phyloP scores from a whole-genome alignment of 2,113 vertebrate species.

The Euleptes europaea region DNA sequence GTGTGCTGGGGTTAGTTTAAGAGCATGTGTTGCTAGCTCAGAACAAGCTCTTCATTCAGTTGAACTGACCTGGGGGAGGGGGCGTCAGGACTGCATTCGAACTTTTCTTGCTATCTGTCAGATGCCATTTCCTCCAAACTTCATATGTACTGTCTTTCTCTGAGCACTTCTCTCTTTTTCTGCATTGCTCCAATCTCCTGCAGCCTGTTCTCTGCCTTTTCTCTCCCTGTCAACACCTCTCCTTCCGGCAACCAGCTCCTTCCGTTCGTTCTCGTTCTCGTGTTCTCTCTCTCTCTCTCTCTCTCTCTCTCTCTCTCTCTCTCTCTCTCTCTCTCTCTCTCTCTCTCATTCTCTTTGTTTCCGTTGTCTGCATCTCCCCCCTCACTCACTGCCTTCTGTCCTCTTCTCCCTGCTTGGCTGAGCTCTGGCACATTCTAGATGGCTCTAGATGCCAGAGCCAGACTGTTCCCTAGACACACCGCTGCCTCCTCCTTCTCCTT shows the following conservation, averaged over 20 bases:
- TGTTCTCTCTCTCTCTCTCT: too few relatives aligned
- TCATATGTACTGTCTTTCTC: neutral
- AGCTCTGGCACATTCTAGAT: conserved; percentile 3
- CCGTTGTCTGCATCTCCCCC: neutral
- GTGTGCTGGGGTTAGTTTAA: neutral
- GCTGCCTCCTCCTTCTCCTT: neutral
- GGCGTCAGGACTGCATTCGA: neutral
- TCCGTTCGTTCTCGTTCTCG: neutral
- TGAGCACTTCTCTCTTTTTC: neutral
- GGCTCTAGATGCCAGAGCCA: neutral
- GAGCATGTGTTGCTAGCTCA: neutral
- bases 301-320: neutral
- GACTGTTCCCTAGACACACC: neutral
- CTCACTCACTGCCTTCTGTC: neutral
- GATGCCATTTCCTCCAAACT: neutral
- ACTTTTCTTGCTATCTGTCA: neutral
- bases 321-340: neutral
- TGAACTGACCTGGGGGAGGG: neutral
- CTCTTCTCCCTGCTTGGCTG: neutral
- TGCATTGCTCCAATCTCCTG: neutral
- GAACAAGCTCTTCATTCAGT: neutral
- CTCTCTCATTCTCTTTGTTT: neutral
- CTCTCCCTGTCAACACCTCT: neutral
- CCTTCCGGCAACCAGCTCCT: neutral
- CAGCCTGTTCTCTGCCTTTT: neutral